These are phyloP conservation scores for Lasioglossum baleicum DNA, from an alignment of 1,140 invertebrate species.

Conservation along the genomic window DNA sequence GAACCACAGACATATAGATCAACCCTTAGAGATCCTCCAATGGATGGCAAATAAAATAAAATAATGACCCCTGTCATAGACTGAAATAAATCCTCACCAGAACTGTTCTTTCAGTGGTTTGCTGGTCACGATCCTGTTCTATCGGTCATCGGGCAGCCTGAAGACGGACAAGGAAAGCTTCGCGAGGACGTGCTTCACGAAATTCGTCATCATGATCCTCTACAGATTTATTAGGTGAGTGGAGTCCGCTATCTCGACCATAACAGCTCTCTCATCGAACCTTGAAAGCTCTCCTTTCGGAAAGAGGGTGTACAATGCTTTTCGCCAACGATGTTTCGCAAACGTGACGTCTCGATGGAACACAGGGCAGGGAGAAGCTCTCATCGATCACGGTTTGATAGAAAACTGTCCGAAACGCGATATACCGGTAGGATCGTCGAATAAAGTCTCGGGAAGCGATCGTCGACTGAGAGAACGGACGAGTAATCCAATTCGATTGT, in stretches of 20 bases:
- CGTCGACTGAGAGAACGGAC: background rate
- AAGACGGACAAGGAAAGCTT: constrained; percentile 75
- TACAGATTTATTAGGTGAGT: constrained; percentile 84
- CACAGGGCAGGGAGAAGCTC: background rate
- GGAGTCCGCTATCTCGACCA: background rate
- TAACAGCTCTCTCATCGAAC: background rate
- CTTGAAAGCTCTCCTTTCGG: background rate
- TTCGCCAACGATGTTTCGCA: no score
- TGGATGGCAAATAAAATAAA: no score
- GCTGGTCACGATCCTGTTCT: constrained; percentile 87
- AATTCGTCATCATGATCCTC: constrained; percentile 82
- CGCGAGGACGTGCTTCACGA: constrained; percentile 72
- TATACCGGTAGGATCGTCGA: no score
- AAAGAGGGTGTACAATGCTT: no score
- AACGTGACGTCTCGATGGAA: no score
- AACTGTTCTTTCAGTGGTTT: constrained; percentile 82
- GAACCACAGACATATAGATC: no score
- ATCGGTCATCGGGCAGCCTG: constrained; percentile 81
- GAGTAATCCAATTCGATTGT: no score
- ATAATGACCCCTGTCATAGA: background rate
- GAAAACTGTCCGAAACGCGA: no score
- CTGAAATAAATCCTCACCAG: background rate
- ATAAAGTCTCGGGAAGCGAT: no score
- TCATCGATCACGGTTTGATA: background rate
- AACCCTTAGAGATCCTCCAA: no score